Percentiles rank a stretch among this genome's conserved stretches.
Conservation (phyloP, 2,797 vertebrate genomes). For the Sylvia borin region DNA sequence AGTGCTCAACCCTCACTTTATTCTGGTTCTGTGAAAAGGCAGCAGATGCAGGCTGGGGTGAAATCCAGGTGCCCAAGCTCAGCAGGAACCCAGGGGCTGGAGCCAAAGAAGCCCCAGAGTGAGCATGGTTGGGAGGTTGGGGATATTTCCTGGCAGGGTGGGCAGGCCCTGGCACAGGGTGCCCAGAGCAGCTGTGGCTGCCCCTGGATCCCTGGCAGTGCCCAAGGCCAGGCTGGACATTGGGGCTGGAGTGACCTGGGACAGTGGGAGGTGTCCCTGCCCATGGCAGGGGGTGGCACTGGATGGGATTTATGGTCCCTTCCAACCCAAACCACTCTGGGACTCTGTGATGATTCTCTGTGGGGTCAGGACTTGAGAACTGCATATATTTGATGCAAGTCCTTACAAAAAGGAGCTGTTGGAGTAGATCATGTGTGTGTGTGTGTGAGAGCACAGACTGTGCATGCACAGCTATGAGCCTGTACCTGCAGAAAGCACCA, state of each 20-base stretch:
- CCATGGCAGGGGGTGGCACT: fast-evolving
- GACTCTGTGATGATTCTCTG: background rate
- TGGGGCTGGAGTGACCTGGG: background rate
- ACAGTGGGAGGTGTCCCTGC: background rate
- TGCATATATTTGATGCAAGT: background rate
- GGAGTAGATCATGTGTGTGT: background rate
- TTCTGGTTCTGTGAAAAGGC: background rate
- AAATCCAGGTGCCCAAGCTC: background rate
- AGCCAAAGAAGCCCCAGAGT: background rate
- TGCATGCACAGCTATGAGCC: background rate
- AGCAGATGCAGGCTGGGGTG: background rate
- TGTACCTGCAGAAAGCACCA: fast-evolving
- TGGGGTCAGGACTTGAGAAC: background rate
- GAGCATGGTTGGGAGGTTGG: background rate
- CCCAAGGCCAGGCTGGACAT: background rate
- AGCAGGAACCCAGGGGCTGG: background rate
- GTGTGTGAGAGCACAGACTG: background rate
- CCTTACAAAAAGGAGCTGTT: background rate
- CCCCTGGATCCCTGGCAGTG: background rate
- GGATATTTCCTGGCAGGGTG: fast-evolving
- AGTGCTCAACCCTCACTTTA: background rate
- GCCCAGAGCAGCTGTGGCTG: background rate
- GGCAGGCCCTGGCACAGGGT: background rate
- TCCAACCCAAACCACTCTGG: background rate
- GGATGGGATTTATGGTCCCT: background rate